These are phyloP conservation scores for Lepidostoma basale DNA, from an alignment of 1,140 invertebrate genomes.

Conservation along the genomic window DNA sequence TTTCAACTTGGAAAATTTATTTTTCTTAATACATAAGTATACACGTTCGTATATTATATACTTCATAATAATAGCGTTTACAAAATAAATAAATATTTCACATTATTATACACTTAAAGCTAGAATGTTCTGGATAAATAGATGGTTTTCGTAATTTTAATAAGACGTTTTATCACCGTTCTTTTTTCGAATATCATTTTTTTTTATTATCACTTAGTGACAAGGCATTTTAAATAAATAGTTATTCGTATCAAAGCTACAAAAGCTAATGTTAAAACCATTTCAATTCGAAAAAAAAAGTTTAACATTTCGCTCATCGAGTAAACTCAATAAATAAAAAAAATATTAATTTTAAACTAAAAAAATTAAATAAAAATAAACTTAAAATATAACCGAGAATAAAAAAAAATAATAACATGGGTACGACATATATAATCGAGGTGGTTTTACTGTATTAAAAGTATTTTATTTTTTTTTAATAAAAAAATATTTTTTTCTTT, in stretches of 20 bases:
- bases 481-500: no score
- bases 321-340: constrained; percentile 30
- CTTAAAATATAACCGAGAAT: constrained; percentile 25
- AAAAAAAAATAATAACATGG: no score
- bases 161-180: constrained; percentile 33
- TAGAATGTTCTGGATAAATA: constrained; percentile 30
- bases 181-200: constrained; percentile 5
- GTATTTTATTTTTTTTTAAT: no score
- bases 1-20: constrained; percentile 28
- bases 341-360: constrained; percentile 22
- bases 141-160: constrained; percentile 14
- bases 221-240: constrained; percentile 20
- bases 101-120: constrained; percentile 15
- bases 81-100: constrained; percentile 46
- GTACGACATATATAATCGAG: no score
- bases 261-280: not conserved
- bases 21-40: constrained; percentile 16
- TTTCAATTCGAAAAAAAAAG: constrained; percentile 3
- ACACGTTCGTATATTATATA: not conserved
- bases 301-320: not conserved
- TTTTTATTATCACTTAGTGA: not conserved
- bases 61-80: constrained; percentile 41
- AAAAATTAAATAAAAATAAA: constrained; percentile 5
- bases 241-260: constrained; percentile 14
- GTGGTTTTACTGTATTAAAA: no score